These are phyloP conservation scores for Aquatica leii DNA, from an alignment of 2,888 invertebrate genomes.

Conservation along the genomic window DNA sequence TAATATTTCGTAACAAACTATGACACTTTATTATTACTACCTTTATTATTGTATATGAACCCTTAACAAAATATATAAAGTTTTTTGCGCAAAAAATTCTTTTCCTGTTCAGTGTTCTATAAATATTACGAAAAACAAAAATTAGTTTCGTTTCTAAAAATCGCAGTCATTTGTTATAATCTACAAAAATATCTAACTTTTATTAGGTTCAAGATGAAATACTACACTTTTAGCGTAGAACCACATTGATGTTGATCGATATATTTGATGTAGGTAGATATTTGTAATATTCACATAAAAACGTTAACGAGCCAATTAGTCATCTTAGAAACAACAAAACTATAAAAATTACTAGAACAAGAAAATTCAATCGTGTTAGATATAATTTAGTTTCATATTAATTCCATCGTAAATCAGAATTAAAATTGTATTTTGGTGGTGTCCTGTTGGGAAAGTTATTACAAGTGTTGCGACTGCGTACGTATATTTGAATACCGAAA, in stretches of 20 bases:
- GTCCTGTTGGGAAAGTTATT: not conserved
- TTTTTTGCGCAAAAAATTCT: not conserved
- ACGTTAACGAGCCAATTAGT: too few relatives aligned
- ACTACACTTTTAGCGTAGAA: not conserved
- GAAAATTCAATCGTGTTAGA: too few relatives aligned
- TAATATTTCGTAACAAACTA: too few relatives aligned
- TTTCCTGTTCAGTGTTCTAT: not conserved
- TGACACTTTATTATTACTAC: too few relatives aligned
- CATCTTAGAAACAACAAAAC: too few relatives aligned
- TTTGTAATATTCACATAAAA: too few relatives aligned
- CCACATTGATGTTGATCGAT: not conserved
- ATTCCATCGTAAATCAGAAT: not conserved
- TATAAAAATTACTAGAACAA: too few relatives aligned
- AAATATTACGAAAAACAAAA: not conserved
- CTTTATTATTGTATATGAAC: too few relatives aligned
- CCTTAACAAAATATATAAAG: too few relatives aligned
- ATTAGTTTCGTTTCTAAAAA: slow-evolving; percentile 3
- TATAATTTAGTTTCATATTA: too few relatives aligned
- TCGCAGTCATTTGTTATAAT: not conserved
- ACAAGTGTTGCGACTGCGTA: slow-evolving; percentile 1
- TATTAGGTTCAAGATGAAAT: not conserved
- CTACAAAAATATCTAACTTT: not conserved
- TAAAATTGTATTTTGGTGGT: slow-evolving; percentile 14
- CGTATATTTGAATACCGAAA: slow-evolving; percentile 20
- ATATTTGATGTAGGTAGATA: too few relatives aligned